Base-by-base conservation (phyloP, 2,888 invertebrate species). In the Eupsilia transversa region DNA sequence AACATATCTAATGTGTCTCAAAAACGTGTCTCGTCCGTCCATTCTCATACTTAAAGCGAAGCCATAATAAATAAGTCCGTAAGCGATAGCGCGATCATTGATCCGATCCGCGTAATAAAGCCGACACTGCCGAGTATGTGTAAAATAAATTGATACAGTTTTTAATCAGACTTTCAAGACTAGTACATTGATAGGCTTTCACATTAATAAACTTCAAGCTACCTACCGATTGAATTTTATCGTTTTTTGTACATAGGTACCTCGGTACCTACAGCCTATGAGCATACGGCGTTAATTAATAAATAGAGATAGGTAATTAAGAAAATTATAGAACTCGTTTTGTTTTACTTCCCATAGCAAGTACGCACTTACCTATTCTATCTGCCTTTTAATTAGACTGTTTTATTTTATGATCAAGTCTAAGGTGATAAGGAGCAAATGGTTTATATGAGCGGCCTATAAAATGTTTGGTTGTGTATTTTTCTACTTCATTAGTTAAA, bases 241-340 rank as follows among this genome's bases (percentile, higher is more conserved):
- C n/a, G n/a, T 61, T 61, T 9, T 38, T 27, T 27, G 3, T 52
- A 52, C 10, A 52, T n/a, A n/a, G n/a, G 10, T 52, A n/a, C 49
- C 46, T 7, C 20, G 20, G 20, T 46, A 46, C 46, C 20, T 46
- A 63, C 14, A 2, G 12, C 43, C 3, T 46, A 23, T 7, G 27
- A 17, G 20, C 23, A 10, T 61, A 41, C 38, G 61, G 38, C 2
- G 20, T 61, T 38, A 38, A 27, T 38, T 27, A 10, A 23, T 30
- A 23, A 23, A 23, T 14, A 27, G 20, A 27, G 6, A 30, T 23
- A n/a, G n/a, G n/a, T n/a, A 64, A 63, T 30, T 43, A 14, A 14
- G 4, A 23, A 43, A 30, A 43, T 46, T 41, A 70, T n/a, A n/a
- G n/a, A 71, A 76, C 46, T 33, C 1, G 38, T 61, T 70, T 56